These are phyloP conservation scores for Halcyon chelicuti DNA, from an alignment of 2,797 vertebrate genomes.

Conservation along the genomic window DNA sequence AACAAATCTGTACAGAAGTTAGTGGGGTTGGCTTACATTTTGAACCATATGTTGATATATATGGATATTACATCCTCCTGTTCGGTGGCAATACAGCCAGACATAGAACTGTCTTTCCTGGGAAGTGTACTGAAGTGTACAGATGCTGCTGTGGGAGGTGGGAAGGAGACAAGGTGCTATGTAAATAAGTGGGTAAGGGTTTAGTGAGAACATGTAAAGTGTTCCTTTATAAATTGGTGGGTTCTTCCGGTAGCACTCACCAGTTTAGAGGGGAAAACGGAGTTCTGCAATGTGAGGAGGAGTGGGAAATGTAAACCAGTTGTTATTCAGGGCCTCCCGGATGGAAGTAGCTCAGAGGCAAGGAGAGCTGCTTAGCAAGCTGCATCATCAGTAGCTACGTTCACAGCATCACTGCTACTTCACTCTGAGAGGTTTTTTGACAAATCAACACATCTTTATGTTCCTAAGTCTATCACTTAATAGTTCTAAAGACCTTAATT, in stretches of 20 bases:
- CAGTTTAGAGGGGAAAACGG: neutral
- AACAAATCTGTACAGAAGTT: neutral
- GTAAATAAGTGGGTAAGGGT: neutral
- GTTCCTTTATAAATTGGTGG: neutral
- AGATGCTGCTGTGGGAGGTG: conserved; percentile 34
- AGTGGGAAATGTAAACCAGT: neutral
- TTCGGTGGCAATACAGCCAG: neutral
- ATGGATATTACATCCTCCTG: neutral
- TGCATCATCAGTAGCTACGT: accelerated
- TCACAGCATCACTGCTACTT: accelerated
- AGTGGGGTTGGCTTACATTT: neutral
- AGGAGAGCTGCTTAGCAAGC: neutral
- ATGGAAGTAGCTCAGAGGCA: neutral
- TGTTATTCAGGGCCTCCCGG: neutral
- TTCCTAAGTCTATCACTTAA: neutral
- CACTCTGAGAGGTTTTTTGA: neutral
- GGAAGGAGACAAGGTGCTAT: neutral
- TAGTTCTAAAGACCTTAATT: neutral
- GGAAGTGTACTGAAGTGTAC: neutral
- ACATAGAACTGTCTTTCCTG: neutral
- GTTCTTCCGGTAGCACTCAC: neutral
- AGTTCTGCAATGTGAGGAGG: neutral
- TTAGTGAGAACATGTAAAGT: neutral
- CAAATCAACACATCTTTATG: neutral
- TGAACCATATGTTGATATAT: neutral